Percentiles rank a stretch among this genome's conserved stretches.
Evolutionary conservation across 2,888 invertebrate species (phyloP).

Genomic region (Cataglyphis cursor): DNA sequence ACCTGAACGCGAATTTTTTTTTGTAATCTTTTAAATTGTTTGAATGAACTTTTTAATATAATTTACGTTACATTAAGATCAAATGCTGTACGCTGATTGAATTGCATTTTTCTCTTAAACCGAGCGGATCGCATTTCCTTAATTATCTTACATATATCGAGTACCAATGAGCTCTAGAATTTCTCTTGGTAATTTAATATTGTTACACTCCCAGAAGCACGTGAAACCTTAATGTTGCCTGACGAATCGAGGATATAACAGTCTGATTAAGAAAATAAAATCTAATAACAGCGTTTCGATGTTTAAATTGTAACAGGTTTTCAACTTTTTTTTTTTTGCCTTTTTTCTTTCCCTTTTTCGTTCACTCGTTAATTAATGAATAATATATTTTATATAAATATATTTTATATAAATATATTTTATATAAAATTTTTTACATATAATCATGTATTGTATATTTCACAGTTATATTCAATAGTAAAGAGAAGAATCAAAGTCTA

Average conservation of each 20-base stretch:
- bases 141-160: conserved; percentile 27
- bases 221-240: conserved; percentile 24
- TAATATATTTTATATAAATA: background rate
- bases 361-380: background rate
- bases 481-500: background rate
- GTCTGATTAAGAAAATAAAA: conserved; percentile 39
- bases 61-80: background rate
- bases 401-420: too few relatives aligned
- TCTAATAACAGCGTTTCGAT: conserved; percentile 20
- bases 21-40: background rate
- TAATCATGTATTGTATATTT: background rate
- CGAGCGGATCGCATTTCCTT: background rate
- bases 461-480: background rate
- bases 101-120: background rate
- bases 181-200: conserved; percentile 33
- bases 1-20: background rate
- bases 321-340: background rate
- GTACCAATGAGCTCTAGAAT: conserved; percentile 14
- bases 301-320: conserved; percentile 32
- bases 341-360: background rate
- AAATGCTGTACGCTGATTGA: background rate
- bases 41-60: background rate
- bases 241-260: conserved; percentile 39
- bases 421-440: background rate
- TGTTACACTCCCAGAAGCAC: conserved; percentile 20